Base-by-base conservation (phyloP, 2,888 invertebrate genomes). In the Drosophila picticornis region DNA sequence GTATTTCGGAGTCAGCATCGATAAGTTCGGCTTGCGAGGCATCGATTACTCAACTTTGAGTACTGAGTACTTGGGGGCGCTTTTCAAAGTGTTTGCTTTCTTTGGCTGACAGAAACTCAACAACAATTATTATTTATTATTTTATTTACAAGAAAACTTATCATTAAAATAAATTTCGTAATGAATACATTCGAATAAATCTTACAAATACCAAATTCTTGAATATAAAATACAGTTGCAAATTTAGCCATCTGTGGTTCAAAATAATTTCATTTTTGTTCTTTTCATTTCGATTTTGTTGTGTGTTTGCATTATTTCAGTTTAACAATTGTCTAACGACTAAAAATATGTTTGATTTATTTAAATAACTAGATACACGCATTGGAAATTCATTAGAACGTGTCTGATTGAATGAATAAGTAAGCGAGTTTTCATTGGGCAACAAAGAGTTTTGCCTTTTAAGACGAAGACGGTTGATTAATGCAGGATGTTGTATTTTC, bases 311-410 rank as follows among this genome's bases (percentile, higher is more conserved):
- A 72, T 72, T 57, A 55, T 67, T 76, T 69, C 53, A 80, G 76
- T 83, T 75, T 85, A 80, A 88, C 90, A 91, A 91, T 91, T 92
- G 90, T 91, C 92, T 91, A 91, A 89, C 83, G 91, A 91, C 91
- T 91, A 91, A 90, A 85, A 80, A 84, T 87, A 81, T 81, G 76
- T 83, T 77, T 83, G 63, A 78, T 85, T 90, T 88, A 90, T 90
- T 83, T 90, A 84, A 91, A 91, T 91, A 92, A 91, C 91, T 91
- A 91, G 91, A 91, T 91, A 88, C 90, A 92, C 91, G 86, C 88
- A 56, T 79, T 84, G 88, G 86, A 88, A 90, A 87, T 88, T 85
- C 88, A 90, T 87, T 85, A 83, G 81, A 90, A 81, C 83, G 77
- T 85, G 80, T 81, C 72, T 75, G 80, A 86, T 81, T 83, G 77